A percentile compares a stretch with the other conserved stretches of the same genome.
Evolutionary conservation across 2,888 invertebrate species (phyloP).

Genomic region (Marasmarcha lunaedactyla): DNA sequence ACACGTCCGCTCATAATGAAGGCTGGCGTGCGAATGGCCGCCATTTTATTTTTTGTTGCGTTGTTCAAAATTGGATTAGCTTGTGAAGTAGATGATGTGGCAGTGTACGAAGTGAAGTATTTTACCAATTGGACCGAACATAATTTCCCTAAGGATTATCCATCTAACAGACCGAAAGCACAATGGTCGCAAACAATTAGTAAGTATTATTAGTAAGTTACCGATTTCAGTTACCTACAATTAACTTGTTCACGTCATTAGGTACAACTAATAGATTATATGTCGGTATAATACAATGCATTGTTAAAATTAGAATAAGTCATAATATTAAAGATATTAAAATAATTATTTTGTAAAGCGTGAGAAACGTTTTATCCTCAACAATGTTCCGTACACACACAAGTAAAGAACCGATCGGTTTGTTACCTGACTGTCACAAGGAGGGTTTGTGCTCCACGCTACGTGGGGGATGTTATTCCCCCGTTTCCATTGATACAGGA

Average conservation of each 20-base stretch:
- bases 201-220: conserved; percentile 67
- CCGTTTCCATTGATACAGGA: too few relatives aligned
- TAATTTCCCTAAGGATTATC: conserved; percentile 91
- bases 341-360: too few relatives aligned
- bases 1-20: conserved; percentile 33
- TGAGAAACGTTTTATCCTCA: too few relatives aligned
- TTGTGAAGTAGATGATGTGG: conserved; percentile 83
- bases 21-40: conserved; percentile 31
- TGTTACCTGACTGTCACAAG: too few relatives aligned
- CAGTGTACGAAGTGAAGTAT: conserved; percentile 87
- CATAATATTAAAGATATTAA: too few relatives aligned
- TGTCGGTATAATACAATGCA: too few relatives aligned
- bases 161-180: conserved; percentile 88
- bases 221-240: conserved; percentile 1
- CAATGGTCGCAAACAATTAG: conserved; percentile 94
- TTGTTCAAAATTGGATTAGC: conserved; percentile 22
- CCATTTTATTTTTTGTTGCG: conserved; percentile 46
- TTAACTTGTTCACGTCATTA: neutral
- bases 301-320: too few relatives aligned
- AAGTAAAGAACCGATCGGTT: too few relatives aligned
- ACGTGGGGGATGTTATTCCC: too few relatives aligned
- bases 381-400: too few relatives aligned
- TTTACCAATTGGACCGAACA: conserved; percentile 90
- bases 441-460: too few relatives aligned
- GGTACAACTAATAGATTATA: too few relatives aligned